Conservation (phyloP, 1,140 invertebrate genomes). For the Maniola jurtina region DNA sequence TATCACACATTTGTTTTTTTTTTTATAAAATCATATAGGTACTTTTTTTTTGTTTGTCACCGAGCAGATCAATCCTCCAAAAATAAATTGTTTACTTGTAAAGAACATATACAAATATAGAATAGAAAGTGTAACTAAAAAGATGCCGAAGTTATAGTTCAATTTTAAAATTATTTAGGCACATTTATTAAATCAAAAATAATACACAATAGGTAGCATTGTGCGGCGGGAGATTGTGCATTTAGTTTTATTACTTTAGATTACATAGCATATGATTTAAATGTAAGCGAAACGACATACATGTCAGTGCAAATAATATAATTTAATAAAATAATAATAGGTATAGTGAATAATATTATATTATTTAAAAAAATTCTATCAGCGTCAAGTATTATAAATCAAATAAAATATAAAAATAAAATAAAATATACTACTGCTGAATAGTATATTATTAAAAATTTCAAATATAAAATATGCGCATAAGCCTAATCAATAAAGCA, state of each 20-base stretch:
- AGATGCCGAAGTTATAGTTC: neutral
- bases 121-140: too few relatives aligned
- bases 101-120: too few relatives aligned
- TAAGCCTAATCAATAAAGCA: too few relatives aligned
- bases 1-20: neutral
- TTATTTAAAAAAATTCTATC: too few relatives aligned
- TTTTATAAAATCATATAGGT: neutral
- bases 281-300: neutral
- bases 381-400: too few relatives aligned
- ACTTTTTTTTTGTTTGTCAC: neutral
- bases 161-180: neutral
- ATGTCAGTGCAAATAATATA: neutral
- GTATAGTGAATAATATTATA: too few relatives aligned
- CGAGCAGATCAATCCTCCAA: neutral
- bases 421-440: too few relatives aligned
- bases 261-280: neutral
- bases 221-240: constrained; percentile 16
- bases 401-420: too few relatives aligned
- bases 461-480: too few relatives aligned
- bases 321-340: too few relatives aligned
- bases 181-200: neutral
- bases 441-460: too few relatives aligned
- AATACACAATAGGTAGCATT: constrained; percentile 9
- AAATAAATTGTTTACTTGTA: too few relatives aligned
- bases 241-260: neutral